These are phyloP conservation scores for Pocillopora verrucosa DNA, from an alignment of 64 coral and sea anemone species.

Conservation along the genomic window DNA sequence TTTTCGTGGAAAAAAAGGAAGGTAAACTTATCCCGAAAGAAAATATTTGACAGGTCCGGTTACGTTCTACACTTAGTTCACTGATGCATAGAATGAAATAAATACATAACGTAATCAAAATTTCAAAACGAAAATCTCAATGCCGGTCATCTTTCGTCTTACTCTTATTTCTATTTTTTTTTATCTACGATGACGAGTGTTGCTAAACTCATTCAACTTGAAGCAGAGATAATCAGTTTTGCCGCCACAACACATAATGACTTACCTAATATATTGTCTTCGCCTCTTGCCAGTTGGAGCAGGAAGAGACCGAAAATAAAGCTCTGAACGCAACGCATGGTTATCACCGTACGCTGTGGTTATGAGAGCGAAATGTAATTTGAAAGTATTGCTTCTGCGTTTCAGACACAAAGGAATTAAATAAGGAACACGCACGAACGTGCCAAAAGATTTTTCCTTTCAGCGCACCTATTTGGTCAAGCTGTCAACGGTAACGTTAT, in stretches of 20 bases:
- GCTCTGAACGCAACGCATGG: background rate
- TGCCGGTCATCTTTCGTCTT: no score
- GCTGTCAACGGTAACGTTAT: background rate
- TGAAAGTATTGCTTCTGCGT: background rate
- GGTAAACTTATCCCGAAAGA: background rate
- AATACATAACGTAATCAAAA: no score
- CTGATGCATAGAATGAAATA: no score
- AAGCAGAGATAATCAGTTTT: background rate
- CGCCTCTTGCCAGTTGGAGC: background rate
- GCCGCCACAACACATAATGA: background rate
- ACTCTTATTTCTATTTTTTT: no score
- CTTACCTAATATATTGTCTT: background rate
- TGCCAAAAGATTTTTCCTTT: background rate
- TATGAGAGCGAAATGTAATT: background rate
- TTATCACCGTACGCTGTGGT: background rate
- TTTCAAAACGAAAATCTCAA: no score
- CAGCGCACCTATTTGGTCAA: background rate
- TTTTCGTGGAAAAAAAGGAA: background rate
- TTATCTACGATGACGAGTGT: no score
- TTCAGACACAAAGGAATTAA: background rate
- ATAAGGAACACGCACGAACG: background rate
- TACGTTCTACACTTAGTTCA: no score
- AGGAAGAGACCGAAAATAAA: constrained; percentile 9
- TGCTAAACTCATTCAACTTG: background rate
- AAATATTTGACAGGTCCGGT: background rate